A percentile compares a stretch with the other conserved stretches of the same genome.
phyloP scores from a whole-genome alignment of 1,140 invertebrate species.

The Periplaneta americana region DNA sequence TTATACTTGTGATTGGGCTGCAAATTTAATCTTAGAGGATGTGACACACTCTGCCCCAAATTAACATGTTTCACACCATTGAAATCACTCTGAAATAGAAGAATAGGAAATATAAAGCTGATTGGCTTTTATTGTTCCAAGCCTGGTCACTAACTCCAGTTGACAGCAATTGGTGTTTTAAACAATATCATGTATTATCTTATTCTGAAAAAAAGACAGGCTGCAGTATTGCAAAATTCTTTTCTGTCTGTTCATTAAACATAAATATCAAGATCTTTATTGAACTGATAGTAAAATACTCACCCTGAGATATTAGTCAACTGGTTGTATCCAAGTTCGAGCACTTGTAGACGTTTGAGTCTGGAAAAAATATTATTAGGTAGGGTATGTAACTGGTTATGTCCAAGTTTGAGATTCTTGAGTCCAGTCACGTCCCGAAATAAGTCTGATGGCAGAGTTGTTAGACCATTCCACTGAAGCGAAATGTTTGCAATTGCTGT shows the following conservation, averaged over 20 bases:
- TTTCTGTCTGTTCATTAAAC: background rate
- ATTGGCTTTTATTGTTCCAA: no score
- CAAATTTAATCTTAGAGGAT: no score
- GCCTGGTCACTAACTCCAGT: no score
- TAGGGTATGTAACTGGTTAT: slow-evolving; percentile 41
- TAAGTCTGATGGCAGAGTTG: slow-evolving; percentile 43
- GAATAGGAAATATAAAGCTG: no score
- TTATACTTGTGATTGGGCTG: no score
- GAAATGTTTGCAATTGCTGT: slow-evolving; percentile 45
- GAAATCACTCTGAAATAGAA: no score
- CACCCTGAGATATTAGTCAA: slow-evolving; percentile 31
- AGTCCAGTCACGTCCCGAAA: slow-evolving; percentile 52
- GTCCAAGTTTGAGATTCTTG: slow-evolving; percentile 41
- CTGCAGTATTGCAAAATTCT: background rate
- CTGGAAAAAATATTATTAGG: slow-evolving; percentile 26
- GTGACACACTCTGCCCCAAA: no score
- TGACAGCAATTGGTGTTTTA: no score
- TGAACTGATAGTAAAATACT: slow-evolving; percentile 30
- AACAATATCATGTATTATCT: no score
- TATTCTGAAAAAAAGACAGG: background rate
- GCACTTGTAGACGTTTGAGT: slow-evolving; percentile 26
- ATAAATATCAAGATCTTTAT: background rate
- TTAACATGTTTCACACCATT: no score
- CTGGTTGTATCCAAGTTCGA: slow-evolving; percentile 40
- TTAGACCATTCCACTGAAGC: slow-evolving; percentile 48